Evolutionary conservation across 2,888 invertebrate species (phyloP), one percentile per base, ranked within the genome.

Genomic region (Athrips mouffetella): DNA sequence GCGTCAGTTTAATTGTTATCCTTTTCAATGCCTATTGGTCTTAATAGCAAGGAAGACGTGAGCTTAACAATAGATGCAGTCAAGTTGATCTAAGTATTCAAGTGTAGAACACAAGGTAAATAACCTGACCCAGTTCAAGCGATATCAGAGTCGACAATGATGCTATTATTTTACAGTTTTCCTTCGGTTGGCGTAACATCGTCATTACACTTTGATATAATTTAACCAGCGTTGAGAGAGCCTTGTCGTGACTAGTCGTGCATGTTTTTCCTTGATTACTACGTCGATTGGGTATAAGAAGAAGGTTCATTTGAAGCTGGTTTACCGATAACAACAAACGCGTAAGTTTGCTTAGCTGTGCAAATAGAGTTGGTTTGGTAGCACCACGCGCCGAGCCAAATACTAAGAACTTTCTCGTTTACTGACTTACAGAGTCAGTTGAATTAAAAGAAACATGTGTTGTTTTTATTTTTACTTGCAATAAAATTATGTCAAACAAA

Each of bases 291-390:
- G 53, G 57, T 47, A 35, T 33, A 44, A 50, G 31, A 52, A 63
- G 18, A 37, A 5, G n/a, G 37, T 29, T 63, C 73, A 51, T 46
- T 51, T 44, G 54, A 55, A 30, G 51, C 52, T 76, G 80, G 79
- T 68, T 60, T 30, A 29, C 59, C 65, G 80, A 80, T 81, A 84
- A 77, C 73, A 74, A 73, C 78, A 75, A 70, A 67, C 68, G 63
- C 55, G 58, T 67, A 55, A 72, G 86, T 86, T 86, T 86, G 73
- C 73, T 76, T 87, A 88, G 87, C 87, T 88, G 88, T 75, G 74
- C 78, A 83, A 88, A 88, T 79, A 80, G 50, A 65, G 72, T 63
- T 63, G 69, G 72, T 77, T 71, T 79, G 79, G 84, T 82, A 81
- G 80, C 77, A 54, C 64, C 60, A 67, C 70, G 76, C 73, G 76